These are phyloP conservation scores for Cyanoderma ruficeps DNA, from an alignment of 2,113 vertebrate genomes.

Conservation along the genomic window DNA sequence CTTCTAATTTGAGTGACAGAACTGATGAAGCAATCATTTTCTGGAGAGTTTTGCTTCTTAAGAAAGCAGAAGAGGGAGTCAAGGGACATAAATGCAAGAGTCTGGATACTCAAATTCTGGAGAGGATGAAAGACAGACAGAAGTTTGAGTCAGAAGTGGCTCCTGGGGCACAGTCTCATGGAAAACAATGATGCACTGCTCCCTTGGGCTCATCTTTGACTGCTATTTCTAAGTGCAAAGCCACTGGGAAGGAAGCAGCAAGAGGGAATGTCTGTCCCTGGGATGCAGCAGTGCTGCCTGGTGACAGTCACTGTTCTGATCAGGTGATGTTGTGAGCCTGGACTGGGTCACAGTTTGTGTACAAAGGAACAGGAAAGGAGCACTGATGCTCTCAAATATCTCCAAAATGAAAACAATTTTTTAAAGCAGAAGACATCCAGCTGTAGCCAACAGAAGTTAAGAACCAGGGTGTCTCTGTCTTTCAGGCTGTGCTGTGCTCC, in stretches of 20 bases:
- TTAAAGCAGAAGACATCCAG: not conserved
- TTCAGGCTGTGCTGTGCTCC: not conserved
- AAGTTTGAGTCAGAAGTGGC: not conserved
- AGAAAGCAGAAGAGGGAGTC: conserved; percentile 39
- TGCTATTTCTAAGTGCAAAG: not conserved
- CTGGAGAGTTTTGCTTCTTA: not conserved
- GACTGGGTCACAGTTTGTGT: not conserved
- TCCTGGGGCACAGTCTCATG: not conserved
- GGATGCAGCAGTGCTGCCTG: not conserved
- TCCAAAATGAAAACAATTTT: not conserved
- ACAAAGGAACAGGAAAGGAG: not conserved
- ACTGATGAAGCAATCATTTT: conserved; percentile 56
- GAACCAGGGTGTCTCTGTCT: not conserved
- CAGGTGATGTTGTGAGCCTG: not conserved
- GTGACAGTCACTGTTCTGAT: not conserved
- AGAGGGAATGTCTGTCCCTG: not conserved
- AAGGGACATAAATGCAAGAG: not conserved
- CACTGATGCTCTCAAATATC: not conserved
- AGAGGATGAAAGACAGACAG: not conserved
- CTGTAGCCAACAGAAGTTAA: not conserved
- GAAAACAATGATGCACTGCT: not conserved
- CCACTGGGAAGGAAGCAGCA: not conserved
- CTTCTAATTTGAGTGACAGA: conserved; percentile 46
- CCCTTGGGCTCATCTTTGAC: not conserved
- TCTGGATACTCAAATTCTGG: not conserved